These are phyloP conservation scores for Polymixis lichenea DNA, from an alignment of 2,888 invertebrate genomes.

Conservation along the genomic window DNA sequence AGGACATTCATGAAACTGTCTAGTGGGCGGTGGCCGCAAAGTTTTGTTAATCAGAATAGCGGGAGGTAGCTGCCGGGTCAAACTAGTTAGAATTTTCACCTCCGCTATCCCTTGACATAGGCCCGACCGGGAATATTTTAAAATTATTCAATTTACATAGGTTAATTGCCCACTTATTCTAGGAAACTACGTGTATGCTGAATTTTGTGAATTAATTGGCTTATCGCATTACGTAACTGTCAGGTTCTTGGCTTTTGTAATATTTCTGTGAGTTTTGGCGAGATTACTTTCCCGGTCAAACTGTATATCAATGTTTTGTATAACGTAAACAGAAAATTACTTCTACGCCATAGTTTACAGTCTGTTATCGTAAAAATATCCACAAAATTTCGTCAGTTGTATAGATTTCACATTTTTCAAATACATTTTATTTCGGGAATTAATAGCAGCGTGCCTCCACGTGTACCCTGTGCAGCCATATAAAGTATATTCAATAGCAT, in stretches of 20 bases:
- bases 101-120: constrained; percentile 76
- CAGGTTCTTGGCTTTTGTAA: constrained; percentile 13
- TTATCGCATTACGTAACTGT: constrained; percentile 37
- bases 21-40: constrained; percentile 76
- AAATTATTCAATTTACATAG: constrained; percentile 84
- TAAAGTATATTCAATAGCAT: constrained; percentile 25
- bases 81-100: constrained; percentile 82
- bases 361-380: neutral
- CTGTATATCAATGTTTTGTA: neutral
- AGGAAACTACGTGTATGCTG: constrained; percentile 68
- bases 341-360: neutral
- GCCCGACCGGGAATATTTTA: constrained; percentile 78
- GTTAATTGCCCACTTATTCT: constrained; percentile 78
- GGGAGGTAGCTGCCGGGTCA: constrained; percentile 71
- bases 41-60: constrained; percentile 86
- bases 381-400: neutral
- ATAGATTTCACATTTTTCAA: neutral
- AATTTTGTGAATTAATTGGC: constrained; percentile 59
- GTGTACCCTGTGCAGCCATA: constrained; percentile 8
- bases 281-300: neutral
- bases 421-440: constrained; percentile 10
- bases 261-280: neutral
- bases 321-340: neutral
- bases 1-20: constrained; percentile 79
- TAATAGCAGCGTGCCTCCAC: constrained; percentile 4